Percentiles rank a stretch among this genome's conserved stretches.
Evolutionary conservation across 2,888 invertebrate species (phyloP).

Genomic region (Polydrusus tereticollis): DNA sequence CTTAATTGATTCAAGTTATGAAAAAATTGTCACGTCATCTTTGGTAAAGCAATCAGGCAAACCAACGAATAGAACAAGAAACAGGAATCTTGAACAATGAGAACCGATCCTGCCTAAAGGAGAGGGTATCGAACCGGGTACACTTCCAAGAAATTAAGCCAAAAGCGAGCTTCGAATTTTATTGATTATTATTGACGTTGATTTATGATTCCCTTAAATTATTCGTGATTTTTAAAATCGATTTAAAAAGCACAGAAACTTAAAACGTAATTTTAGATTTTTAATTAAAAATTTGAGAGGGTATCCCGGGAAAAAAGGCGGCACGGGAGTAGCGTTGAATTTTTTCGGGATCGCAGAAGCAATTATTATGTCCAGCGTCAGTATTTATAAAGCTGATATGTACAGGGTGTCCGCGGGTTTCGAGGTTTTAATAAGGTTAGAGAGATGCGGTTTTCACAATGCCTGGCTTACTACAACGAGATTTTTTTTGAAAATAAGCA

Average conservation of each 20-base stretch:
- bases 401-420: no score
- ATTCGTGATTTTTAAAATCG: constrained; percentile 38
- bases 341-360: background rate
- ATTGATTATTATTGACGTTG: constrained; percentile 44
- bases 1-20: no score
- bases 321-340: background rate
- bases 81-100: constrained; percentile 30
- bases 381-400: no score
- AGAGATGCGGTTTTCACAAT: no score
- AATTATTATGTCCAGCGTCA: background rate
- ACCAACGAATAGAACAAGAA: constrained; percentile 1
- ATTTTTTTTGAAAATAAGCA: no score
- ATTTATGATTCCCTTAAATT: constrained; percentile 33
- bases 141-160: constrained; percentile 31
- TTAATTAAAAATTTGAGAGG: constrained; percentile 8
- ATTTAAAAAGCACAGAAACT: constrained; percentile 7
- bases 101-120: constrained; percentile 27
- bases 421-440: no score
- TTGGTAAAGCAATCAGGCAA: background rate
- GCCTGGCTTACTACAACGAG: no score
- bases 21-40: background rate
- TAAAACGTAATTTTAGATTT: constrained; percentile 15
- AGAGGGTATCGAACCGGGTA: constrained; percentile 32
- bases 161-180: constrained; percentile 37
- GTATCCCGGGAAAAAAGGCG: no score